Evolutionary conservation across 92 coral and sea anemone genomes (phyloP).

Genomic region (Palythoa caribaeorum): DNA sequence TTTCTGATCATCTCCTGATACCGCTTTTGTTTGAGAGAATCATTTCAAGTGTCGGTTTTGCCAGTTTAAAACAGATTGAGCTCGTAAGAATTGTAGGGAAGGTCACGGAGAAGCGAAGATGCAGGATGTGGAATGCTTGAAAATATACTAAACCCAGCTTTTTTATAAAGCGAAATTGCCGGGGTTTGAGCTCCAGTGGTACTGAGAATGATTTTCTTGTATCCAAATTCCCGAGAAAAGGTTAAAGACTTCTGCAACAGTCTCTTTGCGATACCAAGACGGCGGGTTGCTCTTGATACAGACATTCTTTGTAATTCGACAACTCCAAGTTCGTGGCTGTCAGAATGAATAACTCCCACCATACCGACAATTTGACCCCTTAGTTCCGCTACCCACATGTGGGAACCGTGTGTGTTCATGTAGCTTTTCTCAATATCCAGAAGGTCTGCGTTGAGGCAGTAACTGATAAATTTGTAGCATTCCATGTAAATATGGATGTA

Average conservation of each 20-base stretch:
- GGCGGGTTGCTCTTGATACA: conserved; percentile 69
- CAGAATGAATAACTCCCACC: conserved; percentile 76
- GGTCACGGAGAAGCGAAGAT: conserved; percentile 30
- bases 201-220: conserved; percentile 64
- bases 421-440: conserved; percentile 70
- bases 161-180: conserved; percentile 78
- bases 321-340: conserved; percentile 66
- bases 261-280: conserved; percentile 81
- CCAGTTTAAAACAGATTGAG: neutral
- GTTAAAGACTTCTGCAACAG: conserved; percentile 67
- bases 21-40: neutral
- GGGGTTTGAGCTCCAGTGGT: conserved; percentile 87
- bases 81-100: conserved; percentile 43
- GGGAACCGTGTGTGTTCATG: conserved; percentile 62
- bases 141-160: conserved; percentile 50
- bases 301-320: conserved; percentile 87
- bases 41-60: neutral
- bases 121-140: conserved; percentile 44
- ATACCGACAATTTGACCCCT: conserved; percentile 87
- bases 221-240: conserved; percentile 63
- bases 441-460: conserved; percentile 75
- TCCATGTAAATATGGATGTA: conserved; percentile 80
- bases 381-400: conserved; percentile 84
- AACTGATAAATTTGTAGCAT: conserved; percentile 74
- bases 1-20: neutral